phyloP scores from a whole-genome alignment of 2,797 vertebrate genomes.

The Sorex maritimensis region DNA sequence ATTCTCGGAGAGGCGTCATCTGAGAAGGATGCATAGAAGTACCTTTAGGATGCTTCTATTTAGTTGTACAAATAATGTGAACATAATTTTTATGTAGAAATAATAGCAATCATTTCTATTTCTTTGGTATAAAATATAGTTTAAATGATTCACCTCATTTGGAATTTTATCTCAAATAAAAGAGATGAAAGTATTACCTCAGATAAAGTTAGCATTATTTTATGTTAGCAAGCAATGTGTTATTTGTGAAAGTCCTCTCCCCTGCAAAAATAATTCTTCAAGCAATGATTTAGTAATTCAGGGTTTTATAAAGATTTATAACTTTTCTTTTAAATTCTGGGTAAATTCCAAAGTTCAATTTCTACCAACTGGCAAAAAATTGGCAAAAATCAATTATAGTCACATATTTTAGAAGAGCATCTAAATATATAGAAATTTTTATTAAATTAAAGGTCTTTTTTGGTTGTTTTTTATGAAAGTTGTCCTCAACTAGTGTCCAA shows the following conservation, averaged over 20 bases:
- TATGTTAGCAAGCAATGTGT: conserved; percentile 70
- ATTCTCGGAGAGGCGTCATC: conserved; percentile 35
- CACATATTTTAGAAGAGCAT: conserved; percentile 80
- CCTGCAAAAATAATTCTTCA: background rate
- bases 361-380: conserved; percentile 67
- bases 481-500: conserved; percentile 80
- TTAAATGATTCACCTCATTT: conserved; percentile 81
- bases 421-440: conserved; percentile 82
- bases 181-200: conserved; percentile 64
- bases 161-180: conserved; percentile 75
- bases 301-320: conserved; percentile 74
- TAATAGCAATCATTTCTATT: conserved; percentile 78
- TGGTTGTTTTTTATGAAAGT: conserved; percentile 82
- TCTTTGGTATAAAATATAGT: conserved; percentile 67
- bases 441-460: conserved; percentile 82
- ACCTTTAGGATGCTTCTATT: conserved; percentile 70
- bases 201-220: conserved; percentile 74
- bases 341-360: conserved; percentile 73
- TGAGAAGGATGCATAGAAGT: conserved; percentile 68
- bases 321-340: conserved; percentile 73
- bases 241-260: conserved; percentile 34
- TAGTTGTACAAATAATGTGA: conserved; percentile 75
- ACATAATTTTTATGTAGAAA: conserved; percentile 75
- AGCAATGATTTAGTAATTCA: conserved; percentile 68
- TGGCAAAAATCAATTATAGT: conserved; percentile 83